phyloP scores from a whole-genome alignment of 2,888 invertebrate species.

The Stegophylla sp. region DNA sequence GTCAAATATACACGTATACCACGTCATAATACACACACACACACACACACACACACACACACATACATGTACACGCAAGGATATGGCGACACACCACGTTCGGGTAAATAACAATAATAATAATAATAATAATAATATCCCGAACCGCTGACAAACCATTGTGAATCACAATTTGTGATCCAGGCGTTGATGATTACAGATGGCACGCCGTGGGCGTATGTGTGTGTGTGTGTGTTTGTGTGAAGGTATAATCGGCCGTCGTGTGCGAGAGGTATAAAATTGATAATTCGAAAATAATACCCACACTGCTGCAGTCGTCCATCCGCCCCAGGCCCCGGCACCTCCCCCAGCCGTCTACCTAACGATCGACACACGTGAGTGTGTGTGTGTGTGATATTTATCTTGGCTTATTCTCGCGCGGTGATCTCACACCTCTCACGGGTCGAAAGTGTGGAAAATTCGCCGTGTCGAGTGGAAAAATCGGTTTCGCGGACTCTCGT shows the following conservation, averaged over 20 bases:
- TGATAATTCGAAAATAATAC: conserved; percentile 57
- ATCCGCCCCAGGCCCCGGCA: too few species aligned
- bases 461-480: conserved; percentile 12
- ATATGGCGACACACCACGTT: not conserved
- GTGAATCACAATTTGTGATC: conserved; percentile 20
- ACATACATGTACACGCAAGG: not conserved
- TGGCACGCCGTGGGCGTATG: conserved; percentile 28
- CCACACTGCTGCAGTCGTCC: not conserved
- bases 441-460: conserved; percentile 31
- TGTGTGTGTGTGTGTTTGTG: too few species aligned
- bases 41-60: not conserved
- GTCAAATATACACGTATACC: too few species aligned
- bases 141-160: not conserved
- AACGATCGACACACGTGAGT: too few species aligned
- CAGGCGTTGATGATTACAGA: conserved; percentile 44
- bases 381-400: not conserved
- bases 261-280: conserved; percentile 48
- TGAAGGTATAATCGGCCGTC: conserved; percentile 49
- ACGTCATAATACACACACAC: not conserved
- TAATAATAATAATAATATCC: conserved; percentile 7
- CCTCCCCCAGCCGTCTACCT: too few species aligned
- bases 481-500: not conserved
- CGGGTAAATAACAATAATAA: not conserved
- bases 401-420: too few species aligned
- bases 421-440: not conserved